These are phyloP conservation scores for Pachycephala philippinensis DNA, from an alignment of 2,113 vertebrate species.

Conservation along the genomic window DNA sequence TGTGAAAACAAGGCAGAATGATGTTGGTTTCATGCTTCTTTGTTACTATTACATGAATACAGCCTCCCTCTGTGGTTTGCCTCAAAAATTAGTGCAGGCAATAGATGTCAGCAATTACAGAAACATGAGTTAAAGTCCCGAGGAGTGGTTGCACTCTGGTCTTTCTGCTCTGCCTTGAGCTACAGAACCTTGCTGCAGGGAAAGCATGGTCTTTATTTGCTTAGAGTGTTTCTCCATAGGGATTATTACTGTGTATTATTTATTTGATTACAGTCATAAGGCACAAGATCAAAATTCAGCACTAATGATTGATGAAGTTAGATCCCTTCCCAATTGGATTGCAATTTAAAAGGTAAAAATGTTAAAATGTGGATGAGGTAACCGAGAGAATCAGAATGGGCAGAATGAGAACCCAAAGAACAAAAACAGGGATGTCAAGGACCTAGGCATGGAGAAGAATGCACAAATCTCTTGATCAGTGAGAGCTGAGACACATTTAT, in stretches of 20 bases:
- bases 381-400: neutral
- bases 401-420: neutral
- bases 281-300: neutral
- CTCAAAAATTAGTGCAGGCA: neutral
- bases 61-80: neutral
- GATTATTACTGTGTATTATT: neutral
- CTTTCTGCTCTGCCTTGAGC: neutral
- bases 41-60: neutral
- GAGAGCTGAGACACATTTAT: neutral
- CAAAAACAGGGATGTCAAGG: neutral
- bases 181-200: neutral
- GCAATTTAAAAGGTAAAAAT: neutral
- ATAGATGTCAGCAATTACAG: neutral
- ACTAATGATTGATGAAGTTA: neutral
- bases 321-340: neutral
- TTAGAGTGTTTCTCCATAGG: neutral
- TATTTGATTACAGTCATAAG: neutral
- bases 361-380: neutral
- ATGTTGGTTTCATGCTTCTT: neutral
- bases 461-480: accelerated
- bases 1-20: neutral
- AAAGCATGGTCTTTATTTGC: neutral
- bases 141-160: neutral
- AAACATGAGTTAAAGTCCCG: neutral
- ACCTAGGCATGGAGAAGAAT: neutral